phyloP scores from a whole-genome alignment of 2,113 vertebrate species.

The Nestor notabilis region DNA sequence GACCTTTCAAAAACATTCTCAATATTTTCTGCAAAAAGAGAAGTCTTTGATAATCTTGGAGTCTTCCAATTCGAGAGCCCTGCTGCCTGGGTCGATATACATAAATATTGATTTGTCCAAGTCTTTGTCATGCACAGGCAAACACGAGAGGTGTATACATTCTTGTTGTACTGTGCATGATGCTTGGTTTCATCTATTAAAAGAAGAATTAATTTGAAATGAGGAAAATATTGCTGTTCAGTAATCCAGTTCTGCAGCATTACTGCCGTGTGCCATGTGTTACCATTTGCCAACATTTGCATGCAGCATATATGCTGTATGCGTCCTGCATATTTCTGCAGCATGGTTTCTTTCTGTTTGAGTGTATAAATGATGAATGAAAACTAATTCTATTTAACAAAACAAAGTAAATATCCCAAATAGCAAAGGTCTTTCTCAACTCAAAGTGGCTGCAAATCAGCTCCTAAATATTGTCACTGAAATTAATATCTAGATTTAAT shows the following conservation, averaged over 20 bases:
- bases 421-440: conserved; percentile 35
- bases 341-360: background rate
- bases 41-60: background rate
- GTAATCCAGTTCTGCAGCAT: conserved; percentile 5
- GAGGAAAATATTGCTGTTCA: background rate
- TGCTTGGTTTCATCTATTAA: background rate
- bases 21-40: background rate
- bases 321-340: background rate
- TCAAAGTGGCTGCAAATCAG: conserved; percentile 87
- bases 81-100: background rate
- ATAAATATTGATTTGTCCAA: background rate
- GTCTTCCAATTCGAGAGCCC: background rate
- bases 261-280: background rate
- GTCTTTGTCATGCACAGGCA: background rate
- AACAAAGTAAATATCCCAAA: background rate
- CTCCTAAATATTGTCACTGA: conserved; percentile 75
- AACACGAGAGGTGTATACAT: background rate
- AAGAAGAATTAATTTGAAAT: background rate
- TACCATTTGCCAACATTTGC: background rate
- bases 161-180: background rate
- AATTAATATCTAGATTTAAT: conserved; percentile 70
- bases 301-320: background rate
- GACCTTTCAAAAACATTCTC: background rate
- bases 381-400: background rate
- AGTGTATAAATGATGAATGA: background rate